Evolutionary conservation across 2,797 vertebrate genomes (phyloP).

Genomic region (Hoplostethus atlanticus): DNA sequence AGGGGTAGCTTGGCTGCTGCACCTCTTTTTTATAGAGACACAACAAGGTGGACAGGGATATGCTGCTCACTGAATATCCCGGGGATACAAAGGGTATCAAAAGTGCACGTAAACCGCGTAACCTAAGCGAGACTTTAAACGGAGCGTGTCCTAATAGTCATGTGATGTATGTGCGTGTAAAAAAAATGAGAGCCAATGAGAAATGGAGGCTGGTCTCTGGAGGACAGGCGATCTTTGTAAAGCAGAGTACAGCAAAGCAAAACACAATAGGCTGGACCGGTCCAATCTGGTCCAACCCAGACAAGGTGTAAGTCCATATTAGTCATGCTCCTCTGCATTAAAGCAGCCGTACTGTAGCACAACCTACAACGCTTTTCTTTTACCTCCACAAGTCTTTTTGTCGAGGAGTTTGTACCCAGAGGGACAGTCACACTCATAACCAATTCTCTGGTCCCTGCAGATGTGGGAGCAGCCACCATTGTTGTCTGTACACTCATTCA

Average conservation of each 20-base stretch:
- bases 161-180: no score
- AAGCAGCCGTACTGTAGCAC: neutral
- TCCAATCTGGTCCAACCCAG: neutral
- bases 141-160: no score
- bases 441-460: constrained; percentile 93
- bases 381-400: constrained; percentile 98
- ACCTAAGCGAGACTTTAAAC: no score
- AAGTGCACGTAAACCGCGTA: no score
- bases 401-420: constrained; percentile 95
- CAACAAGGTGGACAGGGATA: no score
- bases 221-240: no score
- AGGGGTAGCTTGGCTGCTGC: no score
- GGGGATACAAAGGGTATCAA: no score
- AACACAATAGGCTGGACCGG: neutral
- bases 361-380: constrained; percentile 39
- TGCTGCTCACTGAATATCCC: no score
- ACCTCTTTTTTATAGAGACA: neutral
- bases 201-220: no score
- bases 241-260: neutral
- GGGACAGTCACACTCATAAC: constrained; percentile 95
- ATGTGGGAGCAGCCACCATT: constrained; percentile 98
- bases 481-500: constrained; percentile 93
- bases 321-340: neutral
- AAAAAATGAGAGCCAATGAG: no score
- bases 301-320: constrained; percentile 1